A percentile compares a stretch with the other conserved stretches of the same genome.
Evolutionary conservation across 2,888 invertebrate species (phyloP).

Genomic region (Bhutanitis thaidina): DNA sequence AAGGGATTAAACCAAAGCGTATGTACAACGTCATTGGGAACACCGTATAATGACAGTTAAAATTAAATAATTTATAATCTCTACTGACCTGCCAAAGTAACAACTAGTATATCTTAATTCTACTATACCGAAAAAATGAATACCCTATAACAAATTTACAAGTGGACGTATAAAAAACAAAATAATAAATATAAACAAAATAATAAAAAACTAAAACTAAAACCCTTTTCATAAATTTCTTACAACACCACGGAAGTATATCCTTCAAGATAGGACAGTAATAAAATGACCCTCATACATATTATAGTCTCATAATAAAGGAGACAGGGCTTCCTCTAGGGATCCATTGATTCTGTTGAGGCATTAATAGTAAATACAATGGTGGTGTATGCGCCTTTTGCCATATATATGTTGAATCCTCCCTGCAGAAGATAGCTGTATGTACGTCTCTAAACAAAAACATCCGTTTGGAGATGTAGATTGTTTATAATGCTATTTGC

Average conservation of each 20-base stretch:
- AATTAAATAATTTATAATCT: too few relatives aligned
- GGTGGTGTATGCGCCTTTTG: constrained; percentile 19
- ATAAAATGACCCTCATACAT: constrained; percentile 67
- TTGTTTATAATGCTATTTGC: not conserved
- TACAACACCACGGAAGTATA: constrained; percentile 48
- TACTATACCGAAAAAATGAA: constrained; percentile 26
- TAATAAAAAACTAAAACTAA: too few relatives aligned
- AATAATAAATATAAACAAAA: too few relatives aligned
- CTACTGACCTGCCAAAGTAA: too few relatives aligned
- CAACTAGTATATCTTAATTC: constrained; percentile 2
- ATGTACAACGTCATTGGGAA: too few relatives aligned
- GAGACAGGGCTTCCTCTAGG: constrained; percentile 52
- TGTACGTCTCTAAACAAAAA: not conserved
- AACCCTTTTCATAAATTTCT: constrained; percentile 58
- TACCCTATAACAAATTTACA: constrained; percentile 44
- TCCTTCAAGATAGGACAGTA: constrained; percentile 61
- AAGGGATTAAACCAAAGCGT: too few relatives aligned
- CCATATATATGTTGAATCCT: constrained; percentile 13
- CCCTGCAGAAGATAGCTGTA: too few relatives aligned
- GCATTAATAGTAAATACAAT: constrained; percentile 63
- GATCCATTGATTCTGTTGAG: constrained; percentile 65
- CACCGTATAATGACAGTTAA: too few relatives aligned
- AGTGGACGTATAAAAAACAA: too few relatives aligned
- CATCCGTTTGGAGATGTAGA: not conserved
- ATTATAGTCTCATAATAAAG: constrained; percentile 64